Evolutionary conservation across 2,888 invertebrate genomes (phyloP), one percentile per base, ranked within the genome.

Genomic region (Clunio marinus): DNA sequence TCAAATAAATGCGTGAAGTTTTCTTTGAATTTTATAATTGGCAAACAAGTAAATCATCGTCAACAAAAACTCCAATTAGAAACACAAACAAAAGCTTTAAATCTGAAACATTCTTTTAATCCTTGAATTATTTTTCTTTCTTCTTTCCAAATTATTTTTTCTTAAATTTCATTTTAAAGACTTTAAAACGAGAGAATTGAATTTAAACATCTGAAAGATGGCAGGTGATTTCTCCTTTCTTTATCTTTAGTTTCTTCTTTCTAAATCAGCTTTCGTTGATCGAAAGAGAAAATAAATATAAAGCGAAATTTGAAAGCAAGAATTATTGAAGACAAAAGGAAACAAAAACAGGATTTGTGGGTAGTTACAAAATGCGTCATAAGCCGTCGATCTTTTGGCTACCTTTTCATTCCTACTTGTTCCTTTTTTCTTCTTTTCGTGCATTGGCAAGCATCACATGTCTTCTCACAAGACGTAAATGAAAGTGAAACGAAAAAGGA

Each of bases 401-500:
- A 59, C 59, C 35, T 59, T 57, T 57, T 57, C 5, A n/a, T 8
- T 27, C 27, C 10, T 27, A 10, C 32, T 10, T 32, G 32, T 10
- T 32, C n/a, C n/a, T 13, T 57, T n/a, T 13, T 57, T 27, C 10
- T 27, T 27, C 22, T 22, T 22, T 51, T 3, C 51, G n/a, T n/a
- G n/a, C n/a, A n/a, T n/a, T n/a, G n/a, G n/a, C n/a, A n/a, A n/a
- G n/a, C 22, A 7, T 51, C 51, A 4, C 51, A 51, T 51, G 51
- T 57, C 27, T 51, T 51, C 22, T 24, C 22, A 17, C n/a, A 15
- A 25, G 35, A 17, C 5, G n/a, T n/a, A 15, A 24, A 10, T 20
- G 66, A 66, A 66, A 66, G 66, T 66, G 66, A 66, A 66, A 46
- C 25, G 20, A n/a, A n/a, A 17, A 20, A 15, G 28, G 13, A 59